Conservation (phyloP, 1,140 invertebrate species). For the Lordiphosa clarofinis region DNA sequence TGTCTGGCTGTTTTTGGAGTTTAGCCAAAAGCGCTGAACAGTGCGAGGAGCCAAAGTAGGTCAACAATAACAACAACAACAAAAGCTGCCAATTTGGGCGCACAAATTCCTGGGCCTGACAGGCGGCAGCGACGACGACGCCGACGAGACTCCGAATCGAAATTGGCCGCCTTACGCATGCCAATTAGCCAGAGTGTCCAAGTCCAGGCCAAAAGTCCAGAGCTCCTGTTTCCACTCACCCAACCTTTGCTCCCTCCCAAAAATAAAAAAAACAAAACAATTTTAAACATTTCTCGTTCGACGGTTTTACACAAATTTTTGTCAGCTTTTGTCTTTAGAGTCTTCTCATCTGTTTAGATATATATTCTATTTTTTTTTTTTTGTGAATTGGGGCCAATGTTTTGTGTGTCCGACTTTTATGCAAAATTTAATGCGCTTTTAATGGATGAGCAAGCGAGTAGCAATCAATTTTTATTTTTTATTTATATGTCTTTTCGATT, state of each 20-base stretch:
- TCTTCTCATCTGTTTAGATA: constrained; percentile 14
- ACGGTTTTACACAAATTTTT: constrained; percentile 14
- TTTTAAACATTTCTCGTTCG: constrained; percentile 10
- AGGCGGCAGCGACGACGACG: constrained; percentile 47
- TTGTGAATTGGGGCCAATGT: constrained; percentile 19
- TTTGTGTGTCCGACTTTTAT: constrained; percentile 34
- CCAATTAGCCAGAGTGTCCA: constrained; percentile 47
- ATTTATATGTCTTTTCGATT: constrained; percentile 8
- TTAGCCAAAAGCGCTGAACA: constrained; percentile 52
- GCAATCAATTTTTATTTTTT: constrained; percentile 29
- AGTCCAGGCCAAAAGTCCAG: constrained; percentile 15
- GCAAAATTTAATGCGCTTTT: constrained; percentile 43
- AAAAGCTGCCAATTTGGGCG: constrained; percentile 72
- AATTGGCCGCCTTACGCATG: constrained; percentile 57
- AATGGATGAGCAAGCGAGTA: constrained; percentile 31
- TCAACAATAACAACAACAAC: constrained; percentile 49
- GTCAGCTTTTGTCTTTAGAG: constrained; percentile 10
- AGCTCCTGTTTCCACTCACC: constrained; percentile 9
- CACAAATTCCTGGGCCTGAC: constrained; percentile 68
- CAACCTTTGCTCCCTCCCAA: background rate
- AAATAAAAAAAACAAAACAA: background rate
- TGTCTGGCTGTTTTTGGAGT: constrained; percentile 62
- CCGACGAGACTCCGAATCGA: constrained; percentile 33
- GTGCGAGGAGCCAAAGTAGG: constrained; percentile 63
- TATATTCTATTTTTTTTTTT: constrained; percentile 13